phyloP scores from a whole-genome alignment of 2,113 vertebrate genomes.

The Saccopteryx leptura region DNA sequence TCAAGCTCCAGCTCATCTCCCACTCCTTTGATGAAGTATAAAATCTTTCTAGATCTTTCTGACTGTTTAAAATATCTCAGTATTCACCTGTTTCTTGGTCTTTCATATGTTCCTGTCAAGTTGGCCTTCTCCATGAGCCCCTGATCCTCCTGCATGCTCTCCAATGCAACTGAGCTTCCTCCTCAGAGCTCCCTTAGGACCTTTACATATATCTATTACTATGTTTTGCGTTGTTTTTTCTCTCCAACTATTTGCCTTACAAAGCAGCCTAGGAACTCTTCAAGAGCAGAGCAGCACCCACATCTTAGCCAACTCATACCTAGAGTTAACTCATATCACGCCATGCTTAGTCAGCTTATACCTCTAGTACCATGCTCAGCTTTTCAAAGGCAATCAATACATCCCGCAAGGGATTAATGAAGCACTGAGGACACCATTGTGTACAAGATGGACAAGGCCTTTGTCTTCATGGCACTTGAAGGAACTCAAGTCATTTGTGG shows the following conservation, averaged over 20 bases:
- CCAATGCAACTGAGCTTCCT: background rate
- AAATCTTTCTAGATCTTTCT: slow-evolving; percentile 38
- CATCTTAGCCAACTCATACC: background rate
- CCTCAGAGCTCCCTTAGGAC: background rate
- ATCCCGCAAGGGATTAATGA: background rate
- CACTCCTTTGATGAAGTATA: background rate
- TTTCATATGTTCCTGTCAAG: background rate
- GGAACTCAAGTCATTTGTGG: background rate
- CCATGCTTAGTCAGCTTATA: background rate
- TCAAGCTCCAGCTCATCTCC: slow-evolving; percentile 17
- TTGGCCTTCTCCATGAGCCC: background rate
- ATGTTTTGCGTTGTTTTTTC: background rate
- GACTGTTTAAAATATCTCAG: background rate
- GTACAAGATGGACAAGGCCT: background rate
- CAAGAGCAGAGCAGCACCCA: background rate
- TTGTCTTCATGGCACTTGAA: background rate
- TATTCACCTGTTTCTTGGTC: background rate
- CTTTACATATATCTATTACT: background rate
- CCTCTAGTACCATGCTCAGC: background rate
- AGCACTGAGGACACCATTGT: background rate
- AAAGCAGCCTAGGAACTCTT: background rate
- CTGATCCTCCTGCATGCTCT: background rate
- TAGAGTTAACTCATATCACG: background rate
- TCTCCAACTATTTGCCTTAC: background rate
- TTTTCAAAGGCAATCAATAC: background rate